These are phyloP conservation scores for Hofmannophila pseudospretella DNA, from an alignment of 2,888 invertebrate genomes.

Conservation along the genomic window DNA sequence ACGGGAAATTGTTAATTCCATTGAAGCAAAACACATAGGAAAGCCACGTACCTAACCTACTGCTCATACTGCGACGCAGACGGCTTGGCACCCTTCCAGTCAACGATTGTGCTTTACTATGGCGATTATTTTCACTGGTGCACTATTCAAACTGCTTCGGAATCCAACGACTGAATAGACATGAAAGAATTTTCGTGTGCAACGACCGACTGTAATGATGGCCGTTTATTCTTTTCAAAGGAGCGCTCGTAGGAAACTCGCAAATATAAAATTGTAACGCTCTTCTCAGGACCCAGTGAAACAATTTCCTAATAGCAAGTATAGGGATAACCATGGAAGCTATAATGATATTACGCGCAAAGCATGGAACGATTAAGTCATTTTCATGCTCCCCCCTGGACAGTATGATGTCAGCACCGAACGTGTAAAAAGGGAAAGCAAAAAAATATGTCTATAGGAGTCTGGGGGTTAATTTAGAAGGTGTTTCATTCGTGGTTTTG, in stretches of 20 bases:
- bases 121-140: slow-evolving; percentile 59
- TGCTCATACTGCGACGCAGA: slow-evolving; percentile 11
- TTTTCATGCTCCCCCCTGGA: slow-evolving; percentile 9
- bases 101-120: slow-evolving; percentile 62
- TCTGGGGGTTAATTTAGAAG: no score
- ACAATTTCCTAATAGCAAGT: slow-evolving; percentile 6
- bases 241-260: slow-evolving; percentile 23
- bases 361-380: slow-evolving; percentile 11
- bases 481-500: no score
- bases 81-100: slow-evolving; percentile 64
- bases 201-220: slow-evolving; percentile 48
- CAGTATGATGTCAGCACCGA: not conserved
- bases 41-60: slow-evolving; percentile 44
- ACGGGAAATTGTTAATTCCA: slow-evolving; percentile 65
- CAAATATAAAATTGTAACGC: slow-evolving; percentile 16
- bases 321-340: not conserved
- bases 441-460: no score
- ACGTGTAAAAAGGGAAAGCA: no score
- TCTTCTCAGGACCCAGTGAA: slow-evolving; percentile 4
- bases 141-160: slow-evolving; percentile 51
- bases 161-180: slow-evolving; percentile 46
- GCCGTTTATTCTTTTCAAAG: slow-evolving; percentile 40
- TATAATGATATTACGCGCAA: slow-evolving; percentile 9
- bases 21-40: slow-evolving; percentile 60
- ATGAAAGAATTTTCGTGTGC: slow-evolving; percentile 57